Base-by-base conservation (phyloP, 2,113 vertebrate species). In the Malurus cyaneus region DNA sequence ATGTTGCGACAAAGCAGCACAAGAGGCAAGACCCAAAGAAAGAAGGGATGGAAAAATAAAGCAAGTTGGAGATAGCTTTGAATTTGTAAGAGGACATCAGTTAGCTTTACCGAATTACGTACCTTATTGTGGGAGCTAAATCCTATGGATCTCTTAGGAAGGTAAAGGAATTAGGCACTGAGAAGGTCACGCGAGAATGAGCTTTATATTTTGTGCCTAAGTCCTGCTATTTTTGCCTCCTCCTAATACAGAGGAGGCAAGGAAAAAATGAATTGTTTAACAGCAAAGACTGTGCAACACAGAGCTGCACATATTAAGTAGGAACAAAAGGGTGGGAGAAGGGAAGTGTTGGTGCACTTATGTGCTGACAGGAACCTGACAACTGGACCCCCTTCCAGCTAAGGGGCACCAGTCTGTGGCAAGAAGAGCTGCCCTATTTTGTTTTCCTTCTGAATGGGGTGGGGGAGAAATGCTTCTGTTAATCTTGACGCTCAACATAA, bases 91-190 rank as follows among this genome's bases (percentile, higher is more conserved):
- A n/a, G n/a, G n/a, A n/a, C n/a, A n/a, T n/a, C n/a, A n/a, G n/a
- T n/a, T n/a, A n/a, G n/a, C n/a, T n/a, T n/a, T n/a, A n/a, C n/a
- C n/a, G n/a, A n/a, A n/a, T n/a, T n/a, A n/a, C n/a, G n/a, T n/a
- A n/a, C n/a, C n/a, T n/a, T n/a, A n/a, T n/a, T n/a, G n/a, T n/a
- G n/a, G n/a, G n/a, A n/a, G 96, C 97, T 95, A 97, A 97, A 96
- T 98, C 93, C 95, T 95, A 44, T 77, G 96, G 97, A 97, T 93
- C n/a, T n/a, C n/a, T n/a, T n/a, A 86, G 84, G 92, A 81, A 96
- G 92, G 89, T 97, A 89, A 95, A 97, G 97, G 92, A 97, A 96
- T 71, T 89, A 96, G 93, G 47, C 83, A 36, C 26, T n/a, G n/a
- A n/a, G n/a, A n/a, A n/a, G n/a, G n/a, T n/a, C n/a, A n/a, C n/a